These are phyloP conservation scores for Lysiphlebus fabarum DNA, from an alignment of 1,140 invertebrate genomes.

Conservation along the genomic window DNA sequence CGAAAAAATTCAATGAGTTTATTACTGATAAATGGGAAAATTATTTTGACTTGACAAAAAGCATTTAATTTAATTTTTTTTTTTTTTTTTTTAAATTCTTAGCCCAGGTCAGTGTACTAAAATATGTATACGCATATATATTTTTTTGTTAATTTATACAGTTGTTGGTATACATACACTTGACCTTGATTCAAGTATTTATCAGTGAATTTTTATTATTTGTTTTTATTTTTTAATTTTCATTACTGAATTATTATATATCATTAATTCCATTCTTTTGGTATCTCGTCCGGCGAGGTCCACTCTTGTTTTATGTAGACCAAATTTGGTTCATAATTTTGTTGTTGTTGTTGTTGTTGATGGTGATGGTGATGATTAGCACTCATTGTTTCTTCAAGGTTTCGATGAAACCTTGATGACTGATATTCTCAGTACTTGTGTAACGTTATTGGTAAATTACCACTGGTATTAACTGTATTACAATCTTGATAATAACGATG, in stretches of 20 bases:
- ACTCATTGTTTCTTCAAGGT: conserved; percentile 34
- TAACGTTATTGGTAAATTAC: conserved; percentile 52
- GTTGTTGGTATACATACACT: conserved; percentile 15
- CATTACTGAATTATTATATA: background rate
- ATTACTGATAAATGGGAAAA: background rate
- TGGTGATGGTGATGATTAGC: conserved; percentile 24
- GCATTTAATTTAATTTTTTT: too few species aligned
- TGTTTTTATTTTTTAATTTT: conserved; percentile 12
- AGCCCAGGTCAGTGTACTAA: conserved; percentile 1
- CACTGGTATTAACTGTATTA: conserved; percentile 50
- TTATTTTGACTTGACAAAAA: too few species aligned
- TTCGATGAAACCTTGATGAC: conserved; percentile 50
- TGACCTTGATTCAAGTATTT: background rate
- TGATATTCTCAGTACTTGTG: conserved; percentile 56
- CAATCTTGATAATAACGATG: conserved; percentile 54
- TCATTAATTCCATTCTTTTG: conserved; percentile 44
- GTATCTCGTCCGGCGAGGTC: conserved; percentile 44
- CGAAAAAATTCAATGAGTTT: background rate
- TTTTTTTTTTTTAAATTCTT: background rate
- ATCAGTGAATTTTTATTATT: background rate
- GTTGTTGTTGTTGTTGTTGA: conserved; percentile 19
- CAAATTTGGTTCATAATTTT: conserved; percentile 38
- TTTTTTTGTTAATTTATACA: conserved; percentile 18
- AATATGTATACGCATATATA: background rate
- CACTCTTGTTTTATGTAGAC: conserved; percentile 53